Percentiles rank a stretch among this genome's conserved stretches.
Evolutionary conservation across 2,113 vertebrate genomes (phyloP).

Genomic region (Perognathus longimembris): DNA sequence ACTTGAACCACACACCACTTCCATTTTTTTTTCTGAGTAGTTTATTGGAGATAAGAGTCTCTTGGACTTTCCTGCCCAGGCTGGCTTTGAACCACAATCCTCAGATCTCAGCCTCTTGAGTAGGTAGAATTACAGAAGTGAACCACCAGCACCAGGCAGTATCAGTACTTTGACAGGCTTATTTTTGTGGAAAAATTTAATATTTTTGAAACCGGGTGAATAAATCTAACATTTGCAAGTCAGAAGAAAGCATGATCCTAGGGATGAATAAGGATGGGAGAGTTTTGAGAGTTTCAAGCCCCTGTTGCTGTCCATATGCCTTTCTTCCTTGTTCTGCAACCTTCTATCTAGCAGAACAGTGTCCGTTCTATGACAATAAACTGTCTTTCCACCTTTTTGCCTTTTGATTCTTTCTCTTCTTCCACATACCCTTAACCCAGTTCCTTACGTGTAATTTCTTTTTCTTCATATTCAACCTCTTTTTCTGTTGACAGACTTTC

Average conservation of each 20-base stretch:
- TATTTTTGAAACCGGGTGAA: not conserved
- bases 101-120: too few species aligned
- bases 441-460: conserved; percentile 49
- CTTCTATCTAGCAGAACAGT: not conserved
- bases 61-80: too few species aligned
- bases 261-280: accelerated
- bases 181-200: not conserved
- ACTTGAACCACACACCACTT: too few species aligned
- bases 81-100: too few species aligned
- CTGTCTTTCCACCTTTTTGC: not conserved
- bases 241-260: accelerated
- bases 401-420: conserved; percentile 1
- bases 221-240: not conserved
- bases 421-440: not conserved
- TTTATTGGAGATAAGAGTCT: too few species aligned
- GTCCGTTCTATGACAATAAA: not conserved
- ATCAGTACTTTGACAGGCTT: not conserved
- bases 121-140: too few species aligned
- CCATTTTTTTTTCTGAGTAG: too few species aligned
- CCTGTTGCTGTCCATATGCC: not conserved
- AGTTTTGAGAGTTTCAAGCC: not conserved
- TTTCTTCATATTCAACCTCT: conserved; percentile 25
- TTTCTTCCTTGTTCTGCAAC: not conserved
- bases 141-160: too few species aligned
- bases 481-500: not conserved